phyloP scores from a whole-genome alignment of 2,113 vertebrate species.

The Odobenus rosmarus region DNA sequence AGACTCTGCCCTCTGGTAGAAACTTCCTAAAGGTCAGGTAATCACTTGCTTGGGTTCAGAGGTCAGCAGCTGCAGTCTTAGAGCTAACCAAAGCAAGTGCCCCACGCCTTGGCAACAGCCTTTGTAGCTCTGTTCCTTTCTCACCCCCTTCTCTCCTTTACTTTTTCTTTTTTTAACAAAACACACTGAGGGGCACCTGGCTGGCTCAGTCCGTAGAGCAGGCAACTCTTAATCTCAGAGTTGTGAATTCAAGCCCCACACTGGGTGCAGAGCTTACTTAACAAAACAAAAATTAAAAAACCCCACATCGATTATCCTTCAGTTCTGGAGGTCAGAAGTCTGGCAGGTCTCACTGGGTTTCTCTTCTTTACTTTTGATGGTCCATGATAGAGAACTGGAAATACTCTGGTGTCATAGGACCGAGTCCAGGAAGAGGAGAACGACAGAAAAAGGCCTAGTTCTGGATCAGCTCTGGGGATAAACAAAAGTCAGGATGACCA shows the following conservation, averaged over 20 bases:
- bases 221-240: not conserved
- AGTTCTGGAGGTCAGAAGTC: not conserved
- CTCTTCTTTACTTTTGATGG: constrained; percentile 1
- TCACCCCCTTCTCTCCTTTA: not conserved
- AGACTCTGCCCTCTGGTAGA: constrained; percentile 43
- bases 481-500: not conserved
- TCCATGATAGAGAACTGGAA: constrained; percentile 37
- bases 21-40: constrained; percentile 28
- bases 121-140: not conserved
- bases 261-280: not conserved
- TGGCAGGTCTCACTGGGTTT: constrained; percentile 29
- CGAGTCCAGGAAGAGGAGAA: not conserved
- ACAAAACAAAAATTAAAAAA: not conserved
- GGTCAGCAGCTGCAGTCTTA: not conserved
- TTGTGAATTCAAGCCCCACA: not conserved
- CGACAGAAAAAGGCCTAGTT: not conserved
- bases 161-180: not conserved
- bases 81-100: constrained; percentile 8
- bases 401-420: not conserved
- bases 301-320: not conserved
- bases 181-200: not conserved
- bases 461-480: not conserved
- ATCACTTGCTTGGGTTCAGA: constrained; percentile 19
- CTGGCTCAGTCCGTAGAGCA: not conserved
- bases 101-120: not conserved